phyloP scores from a whole-genome alignment of 2,888 invertebrate genomes.

The Listrodromus nycthemerus region DNA sequence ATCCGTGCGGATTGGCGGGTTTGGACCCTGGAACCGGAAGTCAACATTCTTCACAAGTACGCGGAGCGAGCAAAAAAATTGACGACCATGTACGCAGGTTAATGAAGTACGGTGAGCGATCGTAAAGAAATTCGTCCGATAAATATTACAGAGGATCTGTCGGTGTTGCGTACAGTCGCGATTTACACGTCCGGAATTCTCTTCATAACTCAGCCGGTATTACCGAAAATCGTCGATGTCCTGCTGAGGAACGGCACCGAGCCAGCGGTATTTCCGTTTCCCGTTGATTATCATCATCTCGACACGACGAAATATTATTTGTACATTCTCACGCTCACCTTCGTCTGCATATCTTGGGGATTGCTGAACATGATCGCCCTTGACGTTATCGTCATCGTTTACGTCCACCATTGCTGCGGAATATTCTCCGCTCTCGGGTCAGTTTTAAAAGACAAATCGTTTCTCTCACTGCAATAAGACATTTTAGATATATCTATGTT shows the following conservation, averaged over 20 bases:
- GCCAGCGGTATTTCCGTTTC: constrained; percentile 51
- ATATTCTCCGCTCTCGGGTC: constrained; percentile 38
- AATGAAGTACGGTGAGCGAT: background rate
- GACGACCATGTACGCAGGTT: constrained; percentile 45
- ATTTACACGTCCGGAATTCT: constrained; percentile 36
- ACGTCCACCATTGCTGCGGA: constrained; percentile 28
- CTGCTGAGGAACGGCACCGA: constrained; percentile 37
- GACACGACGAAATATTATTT: constrained; percentile 54
- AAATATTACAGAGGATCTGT: background rate
- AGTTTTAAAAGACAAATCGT: background rate
- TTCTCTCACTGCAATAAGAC: too few species aligned
- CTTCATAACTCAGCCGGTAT: background rate
- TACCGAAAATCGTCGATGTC: background rate
- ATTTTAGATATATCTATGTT: background rate
- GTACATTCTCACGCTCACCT: constrained; percentile 36
- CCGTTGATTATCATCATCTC: constrained; percentile 42
- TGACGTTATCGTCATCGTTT: background rate
- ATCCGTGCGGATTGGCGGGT: constrained; percentile 45
- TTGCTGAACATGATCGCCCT: background rate
- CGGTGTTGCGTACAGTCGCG: constrained; percentile 15
- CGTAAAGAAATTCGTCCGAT: background rate
- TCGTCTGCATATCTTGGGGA: constrained; percentile 13
- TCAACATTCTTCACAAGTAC: constrained; percentile 50
- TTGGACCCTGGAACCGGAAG: constrained; percentile 47
- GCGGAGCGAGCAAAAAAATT: constrained; percentile 41